phyloP scores from a whole-genome alignment of 2,113 vertebrate genomes.

The Thryonomys swinderianus region DNA sequence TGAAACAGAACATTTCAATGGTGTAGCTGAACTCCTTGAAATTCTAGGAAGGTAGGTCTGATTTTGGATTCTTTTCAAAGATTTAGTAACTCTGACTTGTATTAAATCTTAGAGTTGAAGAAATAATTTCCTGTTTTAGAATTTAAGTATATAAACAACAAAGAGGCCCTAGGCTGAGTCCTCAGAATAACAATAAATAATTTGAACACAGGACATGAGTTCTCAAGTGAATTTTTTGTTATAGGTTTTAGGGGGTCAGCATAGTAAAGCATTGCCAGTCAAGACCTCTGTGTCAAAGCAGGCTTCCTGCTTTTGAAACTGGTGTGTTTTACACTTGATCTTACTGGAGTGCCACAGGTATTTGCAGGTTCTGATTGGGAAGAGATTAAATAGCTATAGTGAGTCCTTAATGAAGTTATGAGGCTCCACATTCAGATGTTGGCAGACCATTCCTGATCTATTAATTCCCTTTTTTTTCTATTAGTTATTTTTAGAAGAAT shows the following conservation, averaged over 20 bases:
- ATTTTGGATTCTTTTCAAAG: constrained; percentile 52
- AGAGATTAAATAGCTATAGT: background rate
- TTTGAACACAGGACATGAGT: background rate
- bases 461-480: background rate
- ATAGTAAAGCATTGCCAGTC: background rate
- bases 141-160: constrained; percentile 20
- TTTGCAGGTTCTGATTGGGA: background rate
- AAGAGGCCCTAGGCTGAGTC: background rate
- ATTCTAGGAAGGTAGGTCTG: constrained; percentile 90
- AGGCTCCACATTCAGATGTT: constrained; percentile 1
- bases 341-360: constrained; percentile 1
- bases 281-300: constrained; percentile 4
- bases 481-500: constrained; percentile 11
- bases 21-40: constrained; percentile 92
- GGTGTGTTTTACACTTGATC: constrained; percentile 1
- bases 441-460: background rate
- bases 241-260: background rate
- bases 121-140: constrained; percentile 51
- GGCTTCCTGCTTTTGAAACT: constrained; percentile 15
- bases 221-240: constrained; percentile 47
- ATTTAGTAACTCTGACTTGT: constrained; percentile 48
- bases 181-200: background rate
- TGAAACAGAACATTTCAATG: constrained; percentile 93
- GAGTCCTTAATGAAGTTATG: background rate
- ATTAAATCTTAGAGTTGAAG: constrained; percentile 63